phyloP scores from a whole-genome alignment of 2,113 vertebrate genomes.

The Sinocyclocheilus anshuiensis region DNA sequence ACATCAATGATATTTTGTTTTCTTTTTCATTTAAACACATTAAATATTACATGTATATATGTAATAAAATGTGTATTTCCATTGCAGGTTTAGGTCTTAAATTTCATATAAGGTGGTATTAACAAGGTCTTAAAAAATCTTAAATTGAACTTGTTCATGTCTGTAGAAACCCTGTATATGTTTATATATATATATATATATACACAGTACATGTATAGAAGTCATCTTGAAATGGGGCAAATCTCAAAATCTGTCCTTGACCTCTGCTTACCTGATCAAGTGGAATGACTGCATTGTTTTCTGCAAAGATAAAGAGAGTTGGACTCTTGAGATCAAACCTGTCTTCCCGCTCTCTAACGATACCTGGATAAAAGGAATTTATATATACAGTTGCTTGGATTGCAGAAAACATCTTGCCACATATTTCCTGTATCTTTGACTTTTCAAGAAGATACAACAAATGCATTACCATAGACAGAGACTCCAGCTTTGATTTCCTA shows the following conservation, averaged over 20 bases:
- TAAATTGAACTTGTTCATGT: too few relatives aligned
- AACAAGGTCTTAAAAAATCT: too few relatives aligned
- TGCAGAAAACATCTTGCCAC: not conserved
- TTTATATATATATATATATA: too few relatives aligned
- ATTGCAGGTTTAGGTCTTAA: too few relatives aligned
- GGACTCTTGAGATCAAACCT: constrained; percentile 73
- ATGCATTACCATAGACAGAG: constrained; percentile 75
- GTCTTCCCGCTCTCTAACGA: constrained; percentile 75
- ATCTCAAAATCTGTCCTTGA: not conserved
- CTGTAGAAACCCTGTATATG: too few relatives aligned
- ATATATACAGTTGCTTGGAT: not conserved
- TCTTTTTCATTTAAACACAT: too few relatives aligned
- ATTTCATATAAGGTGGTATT: too few relatives aligned
- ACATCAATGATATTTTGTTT: too few relatives aligned
- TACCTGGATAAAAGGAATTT: constrained; percentile 67
- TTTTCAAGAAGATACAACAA: not conserved
- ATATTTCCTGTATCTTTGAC: not conserved
- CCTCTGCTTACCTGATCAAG: constrained; percentile 72
- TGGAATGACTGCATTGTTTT: constrained; percentile 76
- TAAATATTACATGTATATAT: too few relatives aligned
- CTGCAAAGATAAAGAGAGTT: constrained; percentile 83
- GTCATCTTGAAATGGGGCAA: too few relatives aligned
- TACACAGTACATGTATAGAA: too few relatives aligned
- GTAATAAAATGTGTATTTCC: too few relatives aligned
- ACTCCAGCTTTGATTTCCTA: constrained; percentile 75